Evolutionary conservation across 2,888 invertebrate species (phyloP).

Genomic region (Cybosia mesomella): DNA sequence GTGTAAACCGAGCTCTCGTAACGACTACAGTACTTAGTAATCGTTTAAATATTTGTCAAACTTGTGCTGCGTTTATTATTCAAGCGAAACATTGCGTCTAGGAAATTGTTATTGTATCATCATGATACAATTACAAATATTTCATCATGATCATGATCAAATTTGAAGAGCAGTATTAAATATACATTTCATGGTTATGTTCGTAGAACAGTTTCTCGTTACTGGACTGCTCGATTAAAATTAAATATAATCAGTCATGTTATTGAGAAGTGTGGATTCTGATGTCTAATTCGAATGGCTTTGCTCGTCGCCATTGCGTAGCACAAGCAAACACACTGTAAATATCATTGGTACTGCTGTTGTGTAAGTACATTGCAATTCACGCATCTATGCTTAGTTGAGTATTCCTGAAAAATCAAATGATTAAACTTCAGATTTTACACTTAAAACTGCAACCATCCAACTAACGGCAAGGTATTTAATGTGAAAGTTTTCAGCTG

Average conservation of each 20-base stretch:
- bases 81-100: background rate
- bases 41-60: background rate
- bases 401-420: background rate
- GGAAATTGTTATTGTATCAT: background rate
- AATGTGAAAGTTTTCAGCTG: background rate
- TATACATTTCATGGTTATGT: background rate
- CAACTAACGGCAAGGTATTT: background rate
- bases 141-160: no score
- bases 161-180: background rate
- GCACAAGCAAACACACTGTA: conserved; percentile 27
- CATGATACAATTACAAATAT: background rate
- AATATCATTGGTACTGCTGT: conserved; percentile 27
- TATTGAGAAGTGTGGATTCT: background rate
- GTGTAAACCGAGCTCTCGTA: conserved; percentile 4
- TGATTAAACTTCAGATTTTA: background rate
- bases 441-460: background rate
- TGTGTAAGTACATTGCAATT: conserved; percentile 41
- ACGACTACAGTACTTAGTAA: background rate
- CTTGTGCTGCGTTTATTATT: background rate
- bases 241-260: background rate
- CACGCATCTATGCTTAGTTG: conserved; percentile 18
- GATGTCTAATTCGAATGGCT: conserved; percentile 6
- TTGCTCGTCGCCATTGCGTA: background rate
- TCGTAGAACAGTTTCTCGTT: background rate
- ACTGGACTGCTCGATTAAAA: background rate